Evolutionary conservation across 2,888 invertebrate species (phyloP), one percentile per base, ranked within the genome.

Genomic region (Eubasilissa splendida): DNA sequence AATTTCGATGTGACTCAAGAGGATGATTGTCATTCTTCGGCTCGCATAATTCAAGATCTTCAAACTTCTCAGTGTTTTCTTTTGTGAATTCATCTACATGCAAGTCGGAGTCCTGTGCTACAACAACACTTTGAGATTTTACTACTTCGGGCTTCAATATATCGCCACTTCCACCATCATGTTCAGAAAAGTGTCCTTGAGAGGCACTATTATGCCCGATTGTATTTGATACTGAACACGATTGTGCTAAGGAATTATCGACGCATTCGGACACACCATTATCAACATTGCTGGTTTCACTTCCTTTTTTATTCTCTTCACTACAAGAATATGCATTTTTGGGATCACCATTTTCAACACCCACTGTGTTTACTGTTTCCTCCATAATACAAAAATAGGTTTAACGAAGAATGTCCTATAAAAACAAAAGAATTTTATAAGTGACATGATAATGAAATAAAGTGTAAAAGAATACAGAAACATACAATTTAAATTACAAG

Each of bases 311-410:
- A 71, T 31, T 56, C 31, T 31, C 71, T 56, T 31, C 56, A 10
- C 60, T 12, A 65, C 11, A 65, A 3, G 71, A 56, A 33, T n/a
- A 22, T 31, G 56, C 56, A 31, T 71, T 12, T 22, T 54, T 31
- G 31, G 53, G 33, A n/a, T 71, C 71, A n/a, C 71, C 71, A 71
- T 71, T 71, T 58, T 73, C 71, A 12, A 42, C 56, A 71, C 71
- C 12, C 54, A 71, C 53, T 52, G 70, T 53, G 53, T 70, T 70
- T 58, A 73, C 71, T 56, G 53, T 53, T 73, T 73, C 58, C 31
- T 73, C 71, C 71, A 73, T 73, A 56, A 12, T 22, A 22, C 56
- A 33, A 33, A 5, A 65, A 65, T 65, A 31, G 65, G 12, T 4
- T 31, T 65, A 65, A 10, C 14, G 4, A 8, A 65, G 63, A 33